Conservation (phyloP, 2,888 invertebrate genomes). For the Punctoribates punctum region DNA sequence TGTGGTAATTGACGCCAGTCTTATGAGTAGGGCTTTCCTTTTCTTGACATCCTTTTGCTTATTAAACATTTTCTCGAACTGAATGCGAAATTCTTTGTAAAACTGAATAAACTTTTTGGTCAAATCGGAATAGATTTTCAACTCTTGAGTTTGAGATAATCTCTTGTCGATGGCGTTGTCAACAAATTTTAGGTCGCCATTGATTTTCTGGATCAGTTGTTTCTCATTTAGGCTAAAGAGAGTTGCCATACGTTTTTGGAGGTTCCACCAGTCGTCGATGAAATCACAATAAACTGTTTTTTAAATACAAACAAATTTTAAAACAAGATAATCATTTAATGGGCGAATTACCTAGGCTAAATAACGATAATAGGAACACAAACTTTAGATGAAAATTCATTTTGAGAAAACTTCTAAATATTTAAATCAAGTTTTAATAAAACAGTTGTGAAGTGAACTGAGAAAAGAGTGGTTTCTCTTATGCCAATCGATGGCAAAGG, state of each 20-base stretch:
- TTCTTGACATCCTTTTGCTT: neutral
- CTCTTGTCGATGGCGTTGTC: neutral
- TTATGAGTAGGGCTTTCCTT: conserved; percentile 5
- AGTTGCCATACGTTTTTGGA: neutral
- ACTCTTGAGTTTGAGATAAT: neutral
- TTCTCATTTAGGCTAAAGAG: neutral
- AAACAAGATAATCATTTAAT: too few species aligned
- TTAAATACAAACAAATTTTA: too few species aligned
- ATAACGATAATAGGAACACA: too few species aligned
- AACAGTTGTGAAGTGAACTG: too few species aligned
- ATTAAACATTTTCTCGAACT: conserved; percentile 17
- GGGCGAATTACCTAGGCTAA: too few species aligned
- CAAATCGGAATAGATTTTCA: neutral
- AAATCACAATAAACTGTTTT: neutral
- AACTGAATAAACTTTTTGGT: neutral
- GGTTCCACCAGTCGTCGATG: neutral
- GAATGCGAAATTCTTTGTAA: conserved; percentile 14
- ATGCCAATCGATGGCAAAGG: too few species aligned
- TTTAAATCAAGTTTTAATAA: too few species aligned
- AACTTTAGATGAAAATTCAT: too few species aligned
- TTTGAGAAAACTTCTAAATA: too few species aligned
- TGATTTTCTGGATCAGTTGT: neutral
- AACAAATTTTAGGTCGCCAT: neutral
- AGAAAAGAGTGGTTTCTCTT: too few species aligned
- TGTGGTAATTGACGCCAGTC: neutral